These are phyloP conservation scores for Parapsyche elsis DNA, from an alignment of 1,140 invertebrate species.

Conservation along the genomic window DNA sequence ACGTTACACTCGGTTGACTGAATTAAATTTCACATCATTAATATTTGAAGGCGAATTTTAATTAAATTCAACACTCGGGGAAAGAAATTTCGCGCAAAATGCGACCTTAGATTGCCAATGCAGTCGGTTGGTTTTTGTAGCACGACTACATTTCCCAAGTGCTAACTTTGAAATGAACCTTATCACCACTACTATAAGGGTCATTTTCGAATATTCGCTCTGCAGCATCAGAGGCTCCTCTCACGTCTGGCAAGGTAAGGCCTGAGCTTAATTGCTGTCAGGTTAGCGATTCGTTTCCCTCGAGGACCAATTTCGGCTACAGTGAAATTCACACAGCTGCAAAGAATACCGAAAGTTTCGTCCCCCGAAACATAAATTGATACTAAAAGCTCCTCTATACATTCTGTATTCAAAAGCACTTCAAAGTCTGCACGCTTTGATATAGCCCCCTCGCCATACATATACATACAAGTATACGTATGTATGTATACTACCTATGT, in stretches of 20 bases:
- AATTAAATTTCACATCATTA: too few species aligned
- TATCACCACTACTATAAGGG: neutral
- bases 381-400: neutral
- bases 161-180: neutral
- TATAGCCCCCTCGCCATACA: neutral
- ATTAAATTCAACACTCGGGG: neutral
- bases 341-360: conserved; percentile 5
- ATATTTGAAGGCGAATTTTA: too few species aligned
- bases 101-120: neutral
- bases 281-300: conserved; percentile 30
- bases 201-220: too few species aligned
- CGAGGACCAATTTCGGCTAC: conserved; percentile 22
- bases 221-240: neutral
- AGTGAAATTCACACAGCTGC: neutral
- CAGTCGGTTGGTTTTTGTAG: too few species aligned
- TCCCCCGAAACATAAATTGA: neutral
- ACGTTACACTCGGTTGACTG: too few species aligned
- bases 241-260: conserved; percentile 18
- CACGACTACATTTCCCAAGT: neutral
- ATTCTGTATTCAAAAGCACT: neutral
- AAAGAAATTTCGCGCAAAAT: neutral
- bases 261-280: conserved; percentile 41
- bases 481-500: neutral
- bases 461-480: neutral
- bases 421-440: neutral